These are phyloP conservation scores for Catharus minimus DNA, from an alignment of 2,113 vertebrate genomes.

Conservation along the genomic window DNA sequence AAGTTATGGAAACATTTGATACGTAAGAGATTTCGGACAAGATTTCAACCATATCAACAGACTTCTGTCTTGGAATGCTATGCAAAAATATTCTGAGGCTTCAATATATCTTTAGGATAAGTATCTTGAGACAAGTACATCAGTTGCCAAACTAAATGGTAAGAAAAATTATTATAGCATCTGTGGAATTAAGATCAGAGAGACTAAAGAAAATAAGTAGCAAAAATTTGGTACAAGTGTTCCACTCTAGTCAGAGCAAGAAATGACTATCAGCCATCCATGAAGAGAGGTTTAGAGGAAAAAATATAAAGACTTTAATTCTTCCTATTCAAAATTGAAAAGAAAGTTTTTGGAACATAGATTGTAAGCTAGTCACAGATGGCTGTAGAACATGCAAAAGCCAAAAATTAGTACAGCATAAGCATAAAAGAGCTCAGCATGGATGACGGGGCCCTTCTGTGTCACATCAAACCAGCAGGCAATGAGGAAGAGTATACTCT, in stretches of 20 bases:
- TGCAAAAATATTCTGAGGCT: conserved; percentile 34
- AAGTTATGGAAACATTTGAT: not conserved
- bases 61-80: not conserved
- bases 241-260: not conserved
- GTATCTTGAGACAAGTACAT: conserved; percentile 15
- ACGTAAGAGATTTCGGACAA: not conserved
- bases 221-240: conserved; percentile 16
- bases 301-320: conserved; percentile 23
- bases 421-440: conserved; percentile 29
- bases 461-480: not conserved
- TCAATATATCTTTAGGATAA: conserved; percentile 15
- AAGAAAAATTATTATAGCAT: not conserved
- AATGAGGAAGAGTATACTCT: not conserved
- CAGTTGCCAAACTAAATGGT: not conserved
- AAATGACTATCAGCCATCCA: not conserved
- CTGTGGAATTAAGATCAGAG: conserved; percentile 9
- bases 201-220: not conserved
- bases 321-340: conserved; percentile 10
- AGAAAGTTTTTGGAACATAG: not conserved
- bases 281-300: not conserved
- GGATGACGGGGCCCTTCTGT: not conserved
- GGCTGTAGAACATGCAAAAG: conserved; percentile 14
- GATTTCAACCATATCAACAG: not conserved
- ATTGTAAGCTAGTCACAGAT: conserved; percentile 35
- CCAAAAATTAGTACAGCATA: conserved; percentile 21